A percentile compares a stretch with the other conserved stretches of the same genome.
Conservation (phyloP, 2,113 vertebrate genomes). For the Barnardius zonarius region DNA sequence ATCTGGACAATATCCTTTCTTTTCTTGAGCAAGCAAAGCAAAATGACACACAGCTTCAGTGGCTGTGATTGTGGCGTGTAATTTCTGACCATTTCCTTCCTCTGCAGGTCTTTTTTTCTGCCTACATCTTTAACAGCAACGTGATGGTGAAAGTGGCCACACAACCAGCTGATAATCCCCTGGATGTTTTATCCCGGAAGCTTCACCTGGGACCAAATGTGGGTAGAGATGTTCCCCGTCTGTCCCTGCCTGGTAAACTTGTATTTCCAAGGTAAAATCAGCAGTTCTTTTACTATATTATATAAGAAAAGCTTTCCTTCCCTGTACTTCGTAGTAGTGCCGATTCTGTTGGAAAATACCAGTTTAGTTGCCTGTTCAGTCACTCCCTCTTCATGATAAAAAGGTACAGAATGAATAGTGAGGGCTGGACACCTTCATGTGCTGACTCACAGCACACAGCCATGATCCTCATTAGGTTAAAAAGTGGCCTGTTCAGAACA, state of each 20-base stretch:
- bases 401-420: background rate
- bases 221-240: constrained; percentile 92
- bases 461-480: background rate
- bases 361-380: background rate
- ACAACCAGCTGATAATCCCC: constrained; percentile 96
- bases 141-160: constrained; percentile 99
- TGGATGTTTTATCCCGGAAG: constrained; percentile 95
- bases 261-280: constrained; percentile 92
- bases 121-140: constrained; percentile 99
- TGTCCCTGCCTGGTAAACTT: constrained; percentile 95
- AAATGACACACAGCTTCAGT: background rate
- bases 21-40: background rate
- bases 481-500: background rate
- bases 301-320: background rate
- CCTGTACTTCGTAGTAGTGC: background rate
- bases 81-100: background rate
- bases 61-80: background rate
- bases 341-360: background rate
- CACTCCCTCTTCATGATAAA: background rate
- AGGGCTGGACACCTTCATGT: background rate
- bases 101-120: constrained; percentile 95
- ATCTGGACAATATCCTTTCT: background rate
- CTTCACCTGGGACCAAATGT: constrained; percentile 94
- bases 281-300: background rate
- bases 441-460: background rate